Base-by-base conservation (phyloP, 1,140 invertebrate species). In the Uloborus diversus region DNA sequence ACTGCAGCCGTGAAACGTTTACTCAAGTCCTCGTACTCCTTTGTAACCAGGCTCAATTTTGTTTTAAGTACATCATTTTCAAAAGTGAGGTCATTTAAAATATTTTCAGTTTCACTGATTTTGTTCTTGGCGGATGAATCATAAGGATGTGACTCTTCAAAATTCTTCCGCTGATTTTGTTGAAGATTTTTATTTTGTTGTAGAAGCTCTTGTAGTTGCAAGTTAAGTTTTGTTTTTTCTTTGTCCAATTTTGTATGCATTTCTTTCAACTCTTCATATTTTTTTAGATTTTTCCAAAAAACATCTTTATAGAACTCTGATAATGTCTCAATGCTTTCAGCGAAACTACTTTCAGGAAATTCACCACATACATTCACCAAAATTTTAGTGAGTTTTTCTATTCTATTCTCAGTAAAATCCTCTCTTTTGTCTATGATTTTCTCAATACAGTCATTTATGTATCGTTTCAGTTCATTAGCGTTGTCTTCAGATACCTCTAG, bases 261-360 rank as follows among this genome's bases (percentile, higher is more conserved):
- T 7, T 23, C 27, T 68, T 68, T 68, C 13, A 68, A 30, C 5
- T 27, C 35, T 0, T 4, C n/a, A 4, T 37, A 51, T 0, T 25
- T 25, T 68, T 68, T 51, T 1, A 51, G 14, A n/a, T 68, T 68
- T 20, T 68, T 68, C 37, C 37, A 51, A 7, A 68, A 51, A 28
- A 68, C 4, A 13, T 68, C 64, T 49, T 68, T 51, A 27, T 49
- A 68, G 20, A 49, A 68, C 3, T n/a, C 4, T 0, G 37, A 4
- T 47, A 68, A 33, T 28, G 28, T 30, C 27, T 68, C 42, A 32
- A 4, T 30, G 27, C 14, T 17, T 9, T 68, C 20, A 7, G 42
- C n/a, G 2, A 33, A 11, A 20, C 33, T 23, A 28, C 28, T 20
- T 28, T 47, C 20, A 14, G 17, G 11, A 23, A 23, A 17, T 5